Evolutionary conservation across 2,113 vertebrate species (phyloP).

Genomic region (Oreochromis aureus): DNA sequence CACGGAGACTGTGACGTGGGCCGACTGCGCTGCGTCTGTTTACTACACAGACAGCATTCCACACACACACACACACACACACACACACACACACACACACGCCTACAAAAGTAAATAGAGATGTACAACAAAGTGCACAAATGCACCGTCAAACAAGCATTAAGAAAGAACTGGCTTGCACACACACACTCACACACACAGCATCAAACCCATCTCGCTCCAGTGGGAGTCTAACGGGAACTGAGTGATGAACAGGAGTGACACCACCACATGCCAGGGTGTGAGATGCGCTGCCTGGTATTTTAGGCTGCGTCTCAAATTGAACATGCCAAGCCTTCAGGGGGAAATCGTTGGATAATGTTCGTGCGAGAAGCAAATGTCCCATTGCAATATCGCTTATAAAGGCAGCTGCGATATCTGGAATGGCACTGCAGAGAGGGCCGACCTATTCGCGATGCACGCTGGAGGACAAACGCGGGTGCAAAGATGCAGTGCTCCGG

Average conservation of each 20-base stretch:
- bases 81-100: neutral
- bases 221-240: slow-evolving; percentile 8
- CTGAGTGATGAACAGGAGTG: slow-evolving; percentile 42
- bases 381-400: slow-evolving; percentile 21
- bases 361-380: slow-evolving; percentile 9
- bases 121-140: neutral
- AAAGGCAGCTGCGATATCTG: neutral
- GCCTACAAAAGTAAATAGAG: neutral
- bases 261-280: slow-evolving; percentile 40
- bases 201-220: slow-evolving; percentile 9
- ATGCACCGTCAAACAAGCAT: neutral
- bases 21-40: slow-evolving; percentile 20
- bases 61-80: neutral
- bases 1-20: slow-evolving; percentile 23
- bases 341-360: slow-evolving; percentile 5
- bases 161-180: neutral
- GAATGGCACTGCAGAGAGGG: neutral
- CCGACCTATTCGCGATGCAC: neutral
- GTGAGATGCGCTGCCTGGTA: slow-evolving; percentile 39
- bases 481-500: neutral
- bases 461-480: neutral
- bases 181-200: neutral
- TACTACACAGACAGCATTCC: slow-evolving; percentile 18
- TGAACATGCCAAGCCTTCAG: slow-evolving; percentile 46
- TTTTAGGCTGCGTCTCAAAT: slow-evolving; percentile 47